phyloP scores from a whole-genome alignment of 2,113 vertebrate species.

The Malurus cyaneus region DNA sequence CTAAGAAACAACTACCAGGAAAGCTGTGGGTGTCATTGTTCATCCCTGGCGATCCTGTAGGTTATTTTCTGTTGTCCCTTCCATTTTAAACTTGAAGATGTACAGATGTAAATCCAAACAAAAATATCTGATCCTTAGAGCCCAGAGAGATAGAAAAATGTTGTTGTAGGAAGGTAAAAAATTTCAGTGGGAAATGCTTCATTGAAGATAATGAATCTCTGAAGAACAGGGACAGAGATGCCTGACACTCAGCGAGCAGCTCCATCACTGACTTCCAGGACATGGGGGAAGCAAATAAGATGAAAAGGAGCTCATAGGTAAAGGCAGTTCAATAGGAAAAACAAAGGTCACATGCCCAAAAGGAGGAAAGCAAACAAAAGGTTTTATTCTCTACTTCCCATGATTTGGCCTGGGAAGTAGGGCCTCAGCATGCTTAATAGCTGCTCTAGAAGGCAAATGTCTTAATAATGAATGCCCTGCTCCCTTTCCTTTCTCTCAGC shows the following conservation, averaged over 20 bases:
- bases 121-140: neutral
- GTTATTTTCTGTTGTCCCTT: neutral
- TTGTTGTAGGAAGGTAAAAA: neutral
- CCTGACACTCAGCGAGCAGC: neutral
- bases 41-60: neutral
- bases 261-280: neutral
- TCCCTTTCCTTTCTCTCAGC: neutral
- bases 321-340: neutral
- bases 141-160: neutral
- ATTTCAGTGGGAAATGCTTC: neutral
- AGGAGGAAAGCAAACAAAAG: neutral
- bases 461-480: accelerated
- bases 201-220: neutral
- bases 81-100: neutral
- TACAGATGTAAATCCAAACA: neutral
- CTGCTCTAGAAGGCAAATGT: neutral
- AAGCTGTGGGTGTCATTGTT: neutral
- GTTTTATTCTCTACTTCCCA: neutral
- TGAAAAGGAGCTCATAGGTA: neutral
- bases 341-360: neutral
- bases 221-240: neutral
- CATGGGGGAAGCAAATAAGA: neutral
- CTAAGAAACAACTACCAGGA: neutral
- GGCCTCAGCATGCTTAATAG: neutral
- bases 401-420: neutral